A percentile compares a stretch with the other conserved stretches of the same genome.
phyloP scores from a whole-genome alignment of 2,113 vertebrate genomes.

The Petroica traversi region DNA sequence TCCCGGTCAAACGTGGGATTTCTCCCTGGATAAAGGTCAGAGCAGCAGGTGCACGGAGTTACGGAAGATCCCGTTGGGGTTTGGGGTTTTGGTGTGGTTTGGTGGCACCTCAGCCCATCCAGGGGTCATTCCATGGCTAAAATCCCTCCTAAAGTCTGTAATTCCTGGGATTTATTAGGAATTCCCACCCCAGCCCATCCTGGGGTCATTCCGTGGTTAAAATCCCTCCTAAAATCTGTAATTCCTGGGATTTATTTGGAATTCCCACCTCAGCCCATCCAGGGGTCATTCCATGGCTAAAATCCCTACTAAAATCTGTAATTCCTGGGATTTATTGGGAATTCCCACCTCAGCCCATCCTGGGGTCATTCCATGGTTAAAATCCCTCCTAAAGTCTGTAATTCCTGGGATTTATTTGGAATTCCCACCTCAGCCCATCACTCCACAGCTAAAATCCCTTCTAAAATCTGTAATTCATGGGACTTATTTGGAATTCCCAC shows the following conservation, averaged over 20 bases:
- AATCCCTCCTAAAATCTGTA: fast-evolving
- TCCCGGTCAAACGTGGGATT: too few relatives aligned
- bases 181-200: neutral
- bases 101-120: neutral
- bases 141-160: too few relatives aligned
- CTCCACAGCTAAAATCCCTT: neutral
- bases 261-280: neutral
- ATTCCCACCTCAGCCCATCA: neutral
- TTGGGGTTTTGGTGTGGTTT: neutral
- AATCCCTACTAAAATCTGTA: fast-evolving
- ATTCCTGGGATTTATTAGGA: neutral
- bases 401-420: neutral
- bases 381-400: fast-evolving
- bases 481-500: neutral
- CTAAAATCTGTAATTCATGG: neutral
- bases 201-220: neutral
- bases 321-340: neutral
- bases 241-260: neutral
- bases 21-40: neutral
- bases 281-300: neutral
- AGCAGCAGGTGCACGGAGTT: fast-evolving
- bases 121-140: too few relatives aligned
- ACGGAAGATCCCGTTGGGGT: fast-evolving
- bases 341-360: neutral
- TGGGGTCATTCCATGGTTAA: neutral